A percentile compares a stretch with the other conserved stretches of the same genome.
These are phyloP conservation scores for Panthera leo DNA, from an alignment of 2,113 vertebrate genomes.

Conservation along the genomic window DNA sequence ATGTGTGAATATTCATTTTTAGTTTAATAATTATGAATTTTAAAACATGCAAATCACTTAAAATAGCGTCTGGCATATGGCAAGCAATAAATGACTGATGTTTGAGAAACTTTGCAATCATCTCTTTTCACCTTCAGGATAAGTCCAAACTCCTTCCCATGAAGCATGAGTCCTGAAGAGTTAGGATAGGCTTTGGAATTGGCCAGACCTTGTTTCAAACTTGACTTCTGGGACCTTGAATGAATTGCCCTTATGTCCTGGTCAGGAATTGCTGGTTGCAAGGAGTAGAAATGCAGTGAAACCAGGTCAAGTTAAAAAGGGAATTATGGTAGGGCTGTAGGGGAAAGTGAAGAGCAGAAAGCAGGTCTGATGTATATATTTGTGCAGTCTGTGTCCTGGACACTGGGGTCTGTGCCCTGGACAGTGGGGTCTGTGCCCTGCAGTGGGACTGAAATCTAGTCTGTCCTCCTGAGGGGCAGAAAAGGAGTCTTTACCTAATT, in stretches of 20 bases:
- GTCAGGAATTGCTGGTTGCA: not conserved
- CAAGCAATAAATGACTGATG: not conserved
- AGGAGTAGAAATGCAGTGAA: not conserved
- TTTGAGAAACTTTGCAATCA: not conserved
- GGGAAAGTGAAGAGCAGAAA: not conserved
- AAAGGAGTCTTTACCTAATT: not conserved
- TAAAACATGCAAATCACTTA: not conserved
- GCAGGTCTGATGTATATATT: not conserved
- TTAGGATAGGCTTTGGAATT: not conserved
- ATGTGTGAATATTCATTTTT: not conserved
- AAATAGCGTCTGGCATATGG: not conserved
- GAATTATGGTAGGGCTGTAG: not conserved
- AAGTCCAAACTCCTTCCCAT: not conserved
- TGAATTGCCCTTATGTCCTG: not conserved
- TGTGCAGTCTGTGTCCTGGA: not conserved
- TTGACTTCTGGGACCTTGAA: not conserved
- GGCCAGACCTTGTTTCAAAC: not conserved
- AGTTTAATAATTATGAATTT: not conserved
- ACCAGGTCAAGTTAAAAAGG: not conserved
- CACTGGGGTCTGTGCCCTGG: not conserved
- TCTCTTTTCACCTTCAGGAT: not conserved
- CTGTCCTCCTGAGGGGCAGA: not conserved
- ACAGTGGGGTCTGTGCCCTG: not conserved
- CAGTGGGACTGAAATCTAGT: not conserved
- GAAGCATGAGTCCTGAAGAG: not conserved